These are phyloP conservation scores for Zeugodacus cucurbitae DNA, from an alignment of 1,140 invertebrate species.

Conservation along the genomic window DNA sequence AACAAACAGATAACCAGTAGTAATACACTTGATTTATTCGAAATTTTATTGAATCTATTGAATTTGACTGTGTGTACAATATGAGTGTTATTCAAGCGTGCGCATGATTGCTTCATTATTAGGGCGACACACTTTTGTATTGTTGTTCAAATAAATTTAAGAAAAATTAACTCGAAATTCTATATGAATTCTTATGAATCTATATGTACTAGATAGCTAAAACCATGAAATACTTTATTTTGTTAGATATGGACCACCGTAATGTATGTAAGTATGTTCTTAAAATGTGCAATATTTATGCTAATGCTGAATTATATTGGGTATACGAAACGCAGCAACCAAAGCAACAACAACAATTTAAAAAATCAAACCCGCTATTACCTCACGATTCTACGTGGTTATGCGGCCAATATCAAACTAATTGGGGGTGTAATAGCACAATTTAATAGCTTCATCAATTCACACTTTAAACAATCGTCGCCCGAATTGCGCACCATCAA, in stretches of 20 bases:
- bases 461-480: slow-evolving; percentile 17
- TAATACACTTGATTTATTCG: not conserved
- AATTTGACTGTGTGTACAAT: not conserved
- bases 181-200: too few relatives aligned
- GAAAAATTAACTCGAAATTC: too few relatives aligned
- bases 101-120: not conserved
- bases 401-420: slow-evolving; percentile 47
- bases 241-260: not conserved
- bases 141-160: too few relatives aligned
- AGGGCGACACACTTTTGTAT: not conserved
- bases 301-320: not conserved
- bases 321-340: not conserved
- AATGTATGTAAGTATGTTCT: not conserved
- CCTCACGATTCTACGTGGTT: not conserved
- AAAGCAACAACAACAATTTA: not conserved
- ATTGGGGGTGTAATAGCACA: slow-evolving; percentile 59
- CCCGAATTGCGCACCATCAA: not conserved
- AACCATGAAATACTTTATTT: too few relatives aligned
- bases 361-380: not conserved
- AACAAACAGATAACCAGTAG: not conserved
- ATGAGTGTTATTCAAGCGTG: not conserved
- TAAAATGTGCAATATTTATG: not conserved
- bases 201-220: too few relatives aligned
- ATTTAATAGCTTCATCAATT: slow-evolving; percentile 46
- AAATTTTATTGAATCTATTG: not conserved